Evolutionary conservation across 2,797 vertebrate genomes (phyloP).

Genomic region (Eidolon dupreanum): DNA sequence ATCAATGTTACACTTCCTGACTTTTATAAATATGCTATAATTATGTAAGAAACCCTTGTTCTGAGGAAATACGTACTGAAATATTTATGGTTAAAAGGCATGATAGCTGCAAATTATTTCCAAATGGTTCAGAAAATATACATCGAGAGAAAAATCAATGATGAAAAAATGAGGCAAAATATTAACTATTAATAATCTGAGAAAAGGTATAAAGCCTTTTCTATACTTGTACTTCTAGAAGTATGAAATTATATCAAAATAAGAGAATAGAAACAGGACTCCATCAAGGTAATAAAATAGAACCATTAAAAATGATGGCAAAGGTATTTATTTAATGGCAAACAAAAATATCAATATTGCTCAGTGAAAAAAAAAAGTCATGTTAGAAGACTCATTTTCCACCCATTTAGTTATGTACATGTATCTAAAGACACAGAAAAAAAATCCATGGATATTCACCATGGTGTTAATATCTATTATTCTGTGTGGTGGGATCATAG

Average conservation of each 20-base stretch:
- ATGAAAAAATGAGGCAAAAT: conserved; percentile 24
- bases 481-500: not conserved
- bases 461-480: not conserved
- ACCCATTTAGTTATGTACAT: not conserved
- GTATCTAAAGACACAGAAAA: not conserved
- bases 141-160: not conserved
- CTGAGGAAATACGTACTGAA: not conserved
- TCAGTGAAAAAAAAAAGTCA: not conserved
- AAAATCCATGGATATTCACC: not conserved
- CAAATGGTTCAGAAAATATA: not conserved
- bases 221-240: not conserved
- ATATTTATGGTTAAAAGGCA: not conserved
- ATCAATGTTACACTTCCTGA: not conserved
- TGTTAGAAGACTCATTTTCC: not conserved
- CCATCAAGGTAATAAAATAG: not conserved
- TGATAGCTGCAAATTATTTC: conserved; percentile 11
- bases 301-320: not conserved
- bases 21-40: not conserved
- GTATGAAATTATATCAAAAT: conserved; percentile 14
- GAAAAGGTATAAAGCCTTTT: not conserved
- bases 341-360: not conserved
- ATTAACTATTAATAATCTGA: not conserved
- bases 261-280: not conserved
- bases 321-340: not conserved
- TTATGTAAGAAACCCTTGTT: not conserved